Conservation (phyloP, 2,797 vertebrate genomes). For the Mus spretus region DNA sequence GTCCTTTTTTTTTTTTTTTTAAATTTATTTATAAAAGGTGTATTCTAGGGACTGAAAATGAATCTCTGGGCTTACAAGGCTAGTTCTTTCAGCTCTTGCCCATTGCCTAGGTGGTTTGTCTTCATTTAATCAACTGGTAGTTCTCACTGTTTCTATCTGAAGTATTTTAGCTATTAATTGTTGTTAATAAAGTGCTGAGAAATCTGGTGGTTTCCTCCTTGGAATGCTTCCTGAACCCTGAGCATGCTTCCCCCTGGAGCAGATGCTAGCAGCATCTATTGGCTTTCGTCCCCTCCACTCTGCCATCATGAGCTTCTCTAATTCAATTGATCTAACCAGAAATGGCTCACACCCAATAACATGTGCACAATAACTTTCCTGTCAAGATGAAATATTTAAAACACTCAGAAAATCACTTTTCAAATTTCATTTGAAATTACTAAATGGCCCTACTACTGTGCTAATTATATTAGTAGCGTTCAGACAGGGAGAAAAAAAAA, state of each 20-base stretch:
- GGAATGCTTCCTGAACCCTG: slow-evolving; percentile 63
- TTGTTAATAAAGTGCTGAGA: slow-evolving; percentile 50
- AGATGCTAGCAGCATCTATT: slow-evolving; percentile 7
- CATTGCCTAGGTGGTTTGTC: background rate
- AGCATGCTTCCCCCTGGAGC: background rate
- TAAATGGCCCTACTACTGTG: background rate
- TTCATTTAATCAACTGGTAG: slow-evolving; percentile 44
- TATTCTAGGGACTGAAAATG: background rate
- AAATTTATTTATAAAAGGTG: background rate
- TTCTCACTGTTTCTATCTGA: slow-evolving; percentile 12
- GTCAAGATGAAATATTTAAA: slow-evolving; percentile 18
- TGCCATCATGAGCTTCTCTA: background rate
- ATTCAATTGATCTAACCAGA: background rate
- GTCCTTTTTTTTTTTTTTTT: background rate
- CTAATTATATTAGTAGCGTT: slow-evolving; percentile 17
- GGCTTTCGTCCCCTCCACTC: background rate
- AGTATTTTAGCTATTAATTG: slow-evolving; percentile 52
- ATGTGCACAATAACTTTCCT: background rate
- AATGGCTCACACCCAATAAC: slow-evolving; percentile 38
- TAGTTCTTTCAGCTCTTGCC: background rate
- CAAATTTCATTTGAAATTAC: slow-evolving; percentile 2
- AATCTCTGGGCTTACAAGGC: background rate
- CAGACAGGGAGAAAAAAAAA: background rate
- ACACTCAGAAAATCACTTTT: slow-evolving; percentile 8
- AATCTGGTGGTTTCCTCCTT: slow-evolving; percentile 10